phyloP scores from a whole-genome alignment of 2,888 invertebrate species.

The Cantharis nigra region DNA sequence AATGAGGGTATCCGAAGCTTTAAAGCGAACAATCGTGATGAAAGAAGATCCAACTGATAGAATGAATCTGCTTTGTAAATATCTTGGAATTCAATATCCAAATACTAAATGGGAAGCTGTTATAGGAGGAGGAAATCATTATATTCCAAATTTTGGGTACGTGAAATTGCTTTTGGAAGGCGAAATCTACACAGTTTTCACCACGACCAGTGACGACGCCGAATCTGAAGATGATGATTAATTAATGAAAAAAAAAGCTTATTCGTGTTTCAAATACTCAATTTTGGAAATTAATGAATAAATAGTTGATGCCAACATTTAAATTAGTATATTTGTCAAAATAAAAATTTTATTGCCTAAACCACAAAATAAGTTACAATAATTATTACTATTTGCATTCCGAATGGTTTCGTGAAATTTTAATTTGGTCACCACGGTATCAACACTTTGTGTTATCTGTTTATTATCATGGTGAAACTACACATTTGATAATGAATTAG shows the following conservation, averaged over 20 bases:
- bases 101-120: neutral
- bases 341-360: neutral
- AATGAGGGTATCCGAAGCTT: conserved; percentile 6
- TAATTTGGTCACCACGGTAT: neutral
- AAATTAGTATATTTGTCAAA: neutral
- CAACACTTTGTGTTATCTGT: conserved; percentile 6
- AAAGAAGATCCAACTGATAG: conserved; percentile 4
- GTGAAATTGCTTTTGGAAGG: conserved; percentile 2
- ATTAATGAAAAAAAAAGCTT: neutral
- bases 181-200: neutral
- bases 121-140: conserved; percentile 7
- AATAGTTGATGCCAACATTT: neutral
- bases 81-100: conserved; percentile 11
- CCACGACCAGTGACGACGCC: neutral
- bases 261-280: neutral
- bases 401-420: neutral
- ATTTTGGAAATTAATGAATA: neutral
- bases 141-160: neutral
- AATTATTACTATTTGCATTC: neutral
- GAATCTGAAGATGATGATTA: neutral
- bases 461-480: conserved; percentile 11
- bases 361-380: neutral
- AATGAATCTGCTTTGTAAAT: conserved; percentile 2
- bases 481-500: conserved; percentile 2
- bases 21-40: conserved; percentile 6